Percentiles rank a stretch among this genome's conserved stretches.
phyloP scores from a whole-genome alignment of 2,113 vertebrate genomes.

The Pandion haliaetus region DNA sequence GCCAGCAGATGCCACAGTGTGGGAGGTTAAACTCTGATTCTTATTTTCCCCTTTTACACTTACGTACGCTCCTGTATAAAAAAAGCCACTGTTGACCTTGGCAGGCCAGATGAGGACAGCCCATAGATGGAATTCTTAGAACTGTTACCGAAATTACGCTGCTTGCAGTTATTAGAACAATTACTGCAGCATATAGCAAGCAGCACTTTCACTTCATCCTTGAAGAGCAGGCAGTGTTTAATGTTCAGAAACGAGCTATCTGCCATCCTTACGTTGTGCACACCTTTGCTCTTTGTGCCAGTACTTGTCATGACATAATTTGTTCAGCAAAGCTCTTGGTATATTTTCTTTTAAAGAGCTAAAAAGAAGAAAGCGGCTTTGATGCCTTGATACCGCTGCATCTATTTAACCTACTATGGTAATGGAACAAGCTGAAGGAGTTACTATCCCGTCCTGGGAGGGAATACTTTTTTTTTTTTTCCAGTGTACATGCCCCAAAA shows the following conservation, averaged over 20 bases:
- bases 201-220: background rate
- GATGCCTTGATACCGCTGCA: background rate
- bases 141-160: background rate
- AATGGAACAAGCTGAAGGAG: background rate
- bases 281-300: background rate
- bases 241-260: background rate
- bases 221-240: background rate
- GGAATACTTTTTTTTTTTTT: background rate
- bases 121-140: background rate
- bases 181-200: background rate
- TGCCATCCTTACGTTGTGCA: background rate
- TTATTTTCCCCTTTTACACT: background rate
- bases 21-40: slow-evolving; percentile 23
- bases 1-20: background rate
- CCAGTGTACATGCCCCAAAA: background rate
- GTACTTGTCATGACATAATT: background rate
- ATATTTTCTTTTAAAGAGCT: background rate
- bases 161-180: background rate
- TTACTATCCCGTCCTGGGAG: background rate
- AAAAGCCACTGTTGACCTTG: slow-evolving; percentile 25
- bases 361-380: background rate
- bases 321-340: background rate
- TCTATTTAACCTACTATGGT: background rate
- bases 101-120: background rate
- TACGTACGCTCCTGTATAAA: background rate